Evolutionary conservation across 1,140 invertebrate genomes (phyloP).

Genomic region (Lasioglossum albipes): DNA sequence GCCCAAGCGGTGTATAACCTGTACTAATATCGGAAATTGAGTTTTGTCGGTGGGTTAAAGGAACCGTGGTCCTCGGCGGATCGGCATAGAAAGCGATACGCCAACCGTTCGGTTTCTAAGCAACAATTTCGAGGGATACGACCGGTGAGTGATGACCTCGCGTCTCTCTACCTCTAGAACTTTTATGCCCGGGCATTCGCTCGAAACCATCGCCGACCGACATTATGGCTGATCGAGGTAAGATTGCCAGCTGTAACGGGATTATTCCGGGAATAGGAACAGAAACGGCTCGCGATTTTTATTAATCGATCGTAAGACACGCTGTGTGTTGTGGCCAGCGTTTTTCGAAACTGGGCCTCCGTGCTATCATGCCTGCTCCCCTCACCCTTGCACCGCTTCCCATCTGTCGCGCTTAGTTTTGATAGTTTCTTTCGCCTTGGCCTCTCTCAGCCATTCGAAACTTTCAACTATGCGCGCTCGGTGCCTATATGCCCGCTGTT

Average conservation of each 20-base stretch:
- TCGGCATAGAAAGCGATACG: not conserved
- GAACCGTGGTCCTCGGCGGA: not conserved
- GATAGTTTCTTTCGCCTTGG: conserved; percentile 18
- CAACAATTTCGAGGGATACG: conserved; percentile 28
- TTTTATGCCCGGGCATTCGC: not conserved
- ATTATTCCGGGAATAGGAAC: conserved; percentile 54
- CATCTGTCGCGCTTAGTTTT: conserved; percentile 57
- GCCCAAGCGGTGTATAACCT: not conserved
- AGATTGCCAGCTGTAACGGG: conserved; percentile 53
- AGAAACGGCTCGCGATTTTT: conserved; percentile 57
- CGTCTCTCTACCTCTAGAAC: not conserved
- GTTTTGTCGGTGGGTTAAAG: conserved; percentile 19
- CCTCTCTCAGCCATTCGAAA: conserved; percentile 14
- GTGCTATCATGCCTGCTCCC: conserved; percentile 16
- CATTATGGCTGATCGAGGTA: conserved; percentile 46
- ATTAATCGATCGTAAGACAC: conserved; percentile 56
- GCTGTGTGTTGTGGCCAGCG: not conserved
- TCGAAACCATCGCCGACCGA: not conserved
- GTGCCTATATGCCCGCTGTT: not conserved
- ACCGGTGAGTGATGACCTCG: conserved; percentile 28
- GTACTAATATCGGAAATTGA: not conserved
- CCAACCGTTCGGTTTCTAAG: not conserved
- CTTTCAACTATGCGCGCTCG: conserved; percentile 7
- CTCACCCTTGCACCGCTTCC: conserved; percentile 50
- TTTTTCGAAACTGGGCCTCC: conserved; percentile 45